Evolutionary conservation across 2,797 vertebrate genomes (phyloP).

Genomic region (Cuculus canorus): DNA sequence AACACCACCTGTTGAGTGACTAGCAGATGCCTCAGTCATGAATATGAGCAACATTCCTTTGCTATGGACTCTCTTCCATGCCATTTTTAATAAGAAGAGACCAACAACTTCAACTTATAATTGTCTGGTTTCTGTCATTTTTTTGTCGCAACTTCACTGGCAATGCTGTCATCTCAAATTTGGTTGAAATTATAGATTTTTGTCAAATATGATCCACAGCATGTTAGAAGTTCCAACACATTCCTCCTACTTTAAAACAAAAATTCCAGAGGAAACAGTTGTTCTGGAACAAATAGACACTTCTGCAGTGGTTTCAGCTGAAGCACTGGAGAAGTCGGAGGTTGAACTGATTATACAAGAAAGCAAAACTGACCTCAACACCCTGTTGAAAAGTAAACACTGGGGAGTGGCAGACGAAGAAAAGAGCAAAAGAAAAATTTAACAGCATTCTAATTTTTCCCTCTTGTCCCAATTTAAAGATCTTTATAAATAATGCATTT

Average conservation of each 20-base stretch:
- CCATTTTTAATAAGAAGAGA: background rate
- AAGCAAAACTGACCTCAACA: slow-evolving; percentile 51
- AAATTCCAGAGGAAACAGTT: slow-evolving; percentile 37
- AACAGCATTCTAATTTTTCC: slow-evolving; percentile 36
- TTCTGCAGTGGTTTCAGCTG: slow-evolving; percentile 13
- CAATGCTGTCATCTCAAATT: background rate
- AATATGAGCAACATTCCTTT: background rate
- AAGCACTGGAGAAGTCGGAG: slow-evolving; percentile 20
- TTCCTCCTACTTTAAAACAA: slow-evolving; percentile 45
- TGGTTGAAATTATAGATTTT: slow-evolving; percentile 27
- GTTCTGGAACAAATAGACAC: slow-evolving; percentile 18
- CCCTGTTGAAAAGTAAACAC: slow-evolving; percentile 40
- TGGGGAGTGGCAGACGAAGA: background rate
- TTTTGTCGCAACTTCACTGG: background rate
- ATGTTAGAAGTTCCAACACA: background rate
- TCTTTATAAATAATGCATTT: slow-evolving; percentile 44
- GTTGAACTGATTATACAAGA: slow-evolving; percentile 12
- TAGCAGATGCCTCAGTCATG: background rate
- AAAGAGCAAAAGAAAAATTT: slow-evolving; percentile 11
- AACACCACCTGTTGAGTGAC: slow-evolving; percentile 28
- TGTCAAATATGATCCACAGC: slow-evolving; percentile 3
- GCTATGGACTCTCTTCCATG: background rate
- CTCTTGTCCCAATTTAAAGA: slow-evolving; percentile 33
- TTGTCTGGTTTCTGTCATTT: background rate
- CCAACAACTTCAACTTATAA: background rate